Evolutionary conservation across 2,797 vertebrate species (phyloP).

Genomic region (Coranthus polyacanthus): DNA sequence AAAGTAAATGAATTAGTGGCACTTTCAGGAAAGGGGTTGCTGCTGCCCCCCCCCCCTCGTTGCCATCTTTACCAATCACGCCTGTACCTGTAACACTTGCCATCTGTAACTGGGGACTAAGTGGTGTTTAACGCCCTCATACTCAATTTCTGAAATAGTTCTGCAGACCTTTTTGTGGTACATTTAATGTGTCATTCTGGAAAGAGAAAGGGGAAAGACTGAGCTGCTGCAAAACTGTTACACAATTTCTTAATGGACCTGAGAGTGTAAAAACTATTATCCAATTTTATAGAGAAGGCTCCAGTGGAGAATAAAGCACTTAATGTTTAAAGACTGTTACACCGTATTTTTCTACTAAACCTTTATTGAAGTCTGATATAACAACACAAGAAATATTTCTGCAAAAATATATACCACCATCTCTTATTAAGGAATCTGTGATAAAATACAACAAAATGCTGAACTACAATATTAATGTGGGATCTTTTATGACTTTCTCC

Average conservation of each 20-base stretch:
- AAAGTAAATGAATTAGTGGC: conserved; percentile 54
- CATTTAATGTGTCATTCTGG: conserved; percentile 38
- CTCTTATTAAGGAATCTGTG: conserved; percentile 70
- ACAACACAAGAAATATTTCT: conserved; percentile 70
- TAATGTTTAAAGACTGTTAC: conserved; percentile 42
- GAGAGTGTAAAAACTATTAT: conserved; percentile 39
- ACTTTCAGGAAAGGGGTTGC: conserved; percentile 35
- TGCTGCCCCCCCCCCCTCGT: conserved; percentile 18
- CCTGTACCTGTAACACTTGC: conserved; percentile 44
- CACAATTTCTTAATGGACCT: conserved; percentile 31
- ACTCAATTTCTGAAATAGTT: conserved; percentile 46
- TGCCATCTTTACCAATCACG: conserved; percentile 28
- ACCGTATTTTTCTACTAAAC: conserved; percentile 38
- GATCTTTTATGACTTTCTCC: conserved; percentile 52
- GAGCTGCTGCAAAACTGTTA: conserved; percentile 31
- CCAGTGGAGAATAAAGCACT: conserved; percentile 26
- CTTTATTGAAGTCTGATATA: conserved; percentile 75
- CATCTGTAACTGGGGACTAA: conserved; percentile 50
- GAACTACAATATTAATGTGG: conserved; percentile 61
- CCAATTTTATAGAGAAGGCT: conserved; percentile 20
- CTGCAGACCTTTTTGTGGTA: conserved; percentile 33
- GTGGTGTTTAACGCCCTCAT: conserved; percentile 32
- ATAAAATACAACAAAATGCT: conserved; percentile 74
- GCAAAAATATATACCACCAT: conserved; percentile 82
- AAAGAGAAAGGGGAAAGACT: conserved; percentile 41